Conservation (phyloP, 2,888 invertebrate species). For the Gryllus longicercus region DNA sequence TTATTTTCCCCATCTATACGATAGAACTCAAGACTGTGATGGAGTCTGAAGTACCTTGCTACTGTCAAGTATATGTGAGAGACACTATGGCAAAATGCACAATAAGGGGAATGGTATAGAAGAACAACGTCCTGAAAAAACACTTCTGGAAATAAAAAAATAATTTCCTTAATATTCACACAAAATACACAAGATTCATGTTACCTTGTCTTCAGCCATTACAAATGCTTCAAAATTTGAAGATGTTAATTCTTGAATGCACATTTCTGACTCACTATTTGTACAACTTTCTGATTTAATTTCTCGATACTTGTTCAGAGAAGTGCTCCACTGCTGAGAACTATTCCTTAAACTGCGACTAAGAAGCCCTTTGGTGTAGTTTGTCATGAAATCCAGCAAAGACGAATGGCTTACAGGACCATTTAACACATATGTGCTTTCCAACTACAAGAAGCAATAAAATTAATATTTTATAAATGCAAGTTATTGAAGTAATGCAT, state of each 20-base stretch:
- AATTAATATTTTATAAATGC: too few species aligned
- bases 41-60: slow-evolving; percentile 58
- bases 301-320: slow-evolving; percentile 35
- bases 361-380: slow-evolving; percentile 50
- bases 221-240: slow-evolving; percentile 61
- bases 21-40: slow-evolving; percentile 56
- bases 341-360: slow-evolving; percentile 46
- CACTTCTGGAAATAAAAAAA: neutral
- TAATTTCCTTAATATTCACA: neutral
- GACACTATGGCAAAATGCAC: slow-evolving; percentile 69
- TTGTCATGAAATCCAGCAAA: slow-evolving; percentile 44
- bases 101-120: slow-evolving; percentile 74
- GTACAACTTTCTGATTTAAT: slow-evolving; percentile 27
- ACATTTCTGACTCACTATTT: slow-evolving; percentile 44
- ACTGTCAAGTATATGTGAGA: slow-evolving; percentile 66
- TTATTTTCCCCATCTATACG: slow-evolving; percentile 78
- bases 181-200: neutral
- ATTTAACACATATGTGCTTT: slow-evolving; percentile 32
- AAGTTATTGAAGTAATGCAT: too few species aligned
- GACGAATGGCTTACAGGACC: slow-evolving; percentile 24
- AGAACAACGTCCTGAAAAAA: slow-evolving; percentile 66
- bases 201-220: slow-evolving; percentile 59
- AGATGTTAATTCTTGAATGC: slow-evolving; percentile 64
- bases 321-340: slow-evolving; percentile 38
- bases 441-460: slow-evolving; percentile 25